These are phyloP conservation scores for Botia kubotai DNA, from an alignment of 2,797 vertebrate species.

Conservation along the genomic window DNA sequence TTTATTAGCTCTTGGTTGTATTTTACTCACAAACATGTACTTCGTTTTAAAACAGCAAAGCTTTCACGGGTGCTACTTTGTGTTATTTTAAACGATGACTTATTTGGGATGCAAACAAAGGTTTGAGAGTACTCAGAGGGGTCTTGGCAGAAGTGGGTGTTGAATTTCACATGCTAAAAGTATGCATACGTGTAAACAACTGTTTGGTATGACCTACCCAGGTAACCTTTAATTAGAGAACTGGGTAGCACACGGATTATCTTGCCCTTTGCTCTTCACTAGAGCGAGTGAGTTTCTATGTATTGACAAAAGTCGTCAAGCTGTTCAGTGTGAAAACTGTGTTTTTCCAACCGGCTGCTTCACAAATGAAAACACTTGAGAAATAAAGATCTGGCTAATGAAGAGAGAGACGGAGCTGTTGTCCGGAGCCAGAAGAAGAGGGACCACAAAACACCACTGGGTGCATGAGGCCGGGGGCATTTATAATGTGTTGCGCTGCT, in stretches of 20 bases:
- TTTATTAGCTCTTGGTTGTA: conserved; percentile 33
- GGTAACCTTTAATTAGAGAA: conserved; percentile 30
- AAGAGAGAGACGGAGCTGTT: too few relatives aligned
- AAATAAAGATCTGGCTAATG: neutral
- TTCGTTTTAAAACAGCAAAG: neutral
- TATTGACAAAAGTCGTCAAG: neutral
- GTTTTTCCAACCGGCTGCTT: neutral
- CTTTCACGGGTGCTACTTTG: neutral
- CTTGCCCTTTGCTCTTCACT: conserved; percentile 7
- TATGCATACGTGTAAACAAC: neutral
- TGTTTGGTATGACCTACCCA: neutral
- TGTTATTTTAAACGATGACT: neutral
- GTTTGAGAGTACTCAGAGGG: neutral
- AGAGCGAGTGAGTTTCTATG: neutral
- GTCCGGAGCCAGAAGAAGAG: too few relatives aligned
- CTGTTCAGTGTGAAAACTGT: neutral
- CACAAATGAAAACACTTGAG: neutral
- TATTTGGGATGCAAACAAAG: neutral
- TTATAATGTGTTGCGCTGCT: neutral
- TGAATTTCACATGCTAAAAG: neutral
- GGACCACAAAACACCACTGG: too few relatives aligned
- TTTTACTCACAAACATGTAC: too few relatives aligned
- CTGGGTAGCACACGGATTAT: neutral
- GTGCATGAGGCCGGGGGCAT: too few relatives aligned
- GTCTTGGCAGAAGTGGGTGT: neutral